Base-by-base conservation (phyloP, 2,888 invertebrate species). In the Heliconius sara region DNA sequence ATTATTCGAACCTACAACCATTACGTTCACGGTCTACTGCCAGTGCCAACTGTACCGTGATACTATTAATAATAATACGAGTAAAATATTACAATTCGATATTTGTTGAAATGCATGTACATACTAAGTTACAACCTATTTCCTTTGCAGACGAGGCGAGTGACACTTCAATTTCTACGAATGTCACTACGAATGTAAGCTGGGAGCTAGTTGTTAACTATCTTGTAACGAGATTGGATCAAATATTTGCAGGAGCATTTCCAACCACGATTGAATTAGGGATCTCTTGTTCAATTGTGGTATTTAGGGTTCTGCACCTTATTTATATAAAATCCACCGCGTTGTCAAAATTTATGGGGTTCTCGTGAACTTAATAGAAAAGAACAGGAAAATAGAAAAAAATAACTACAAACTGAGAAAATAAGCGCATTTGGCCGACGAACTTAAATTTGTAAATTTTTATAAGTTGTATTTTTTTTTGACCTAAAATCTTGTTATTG, bases 81-180 rank as follows among this genome's bases (percentile, higher is more conserved):
- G 22, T 57, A 57, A 12, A 25, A 60, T 60, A 63, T n/a, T 63
- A 60, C 13, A 25, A 25, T 25, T 63, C 25, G 13, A 63, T 67
- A 67, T 67, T 22, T 67, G 34, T 39, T 39, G 22, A 67, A n/a
- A 67, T 67, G 34, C n/a, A 13, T 68, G 25, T 63, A 30, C 30
- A 30, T 30, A 39, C n/a, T 13, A 43, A 43, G 39, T 43, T 43
- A 39, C 34, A 39, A 6, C n/a, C 39, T 43, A 43, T 43, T 68
- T 68, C 39, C 68, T 68, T 39, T 5, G 25, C 25, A 43, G 43
- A 70, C 43, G 5, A 43, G 25, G 68, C 68, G n/a, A 43, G 43
- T 70, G 68, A 25, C 68, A 70, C 68, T 70, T 70, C 43, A 70
- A 70, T 70, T 70, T 70, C 68, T 43, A 68, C 68, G n/a, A 68